These are phyloP conservation scores for Serilophus lunatus DNA, from an alignment of 2,113 vertebrate genomes.

Conservation along the genomic window DNA sequence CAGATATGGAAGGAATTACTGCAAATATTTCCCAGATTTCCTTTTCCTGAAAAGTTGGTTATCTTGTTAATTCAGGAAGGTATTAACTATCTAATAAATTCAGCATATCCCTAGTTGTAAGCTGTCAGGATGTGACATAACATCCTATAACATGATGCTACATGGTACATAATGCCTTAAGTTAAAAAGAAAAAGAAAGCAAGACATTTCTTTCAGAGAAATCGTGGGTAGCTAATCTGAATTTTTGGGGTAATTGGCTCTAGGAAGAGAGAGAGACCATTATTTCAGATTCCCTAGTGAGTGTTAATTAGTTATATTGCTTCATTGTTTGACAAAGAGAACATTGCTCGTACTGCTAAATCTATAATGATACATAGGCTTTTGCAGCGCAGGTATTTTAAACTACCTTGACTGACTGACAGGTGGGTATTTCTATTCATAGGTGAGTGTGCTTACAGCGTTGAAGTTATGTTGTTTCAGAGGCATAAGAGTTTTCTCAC, in stretches of 20 bases:
- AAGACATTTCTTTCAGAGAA: slow-evolving; percentile 75
- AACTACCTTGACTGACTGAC: slow-evolving; percentile 77
- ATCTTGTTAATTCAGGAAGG: slow-evolving; percentile 76
- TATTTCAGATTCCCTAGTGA: slow-evolving; percentile 79
- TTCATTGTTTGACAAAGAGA: slow-evolving; percentile 80
- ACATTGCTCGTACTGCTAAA: slow-evolving; percentile 72
- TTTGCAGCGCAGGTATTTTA: slow-evolving; percentile 79
- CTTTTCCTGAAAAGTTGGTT: slow-evolving; percentile 71
- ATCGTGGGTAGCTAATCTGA: slow-evolving; percentile 77
- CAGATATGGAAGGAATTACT: slow-evolving; percentile 46
- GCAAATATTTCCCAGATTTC: slow-evolving; percentile 63
- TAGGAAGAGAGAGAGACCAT: slow-evolving; percentile 75
- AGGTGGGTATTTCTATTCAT: slow-evolving; percentile 73
- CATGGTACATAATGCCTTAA: slow-evolving; percentile 78
- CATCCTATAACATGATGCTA: slow-evolving; percentile 79
- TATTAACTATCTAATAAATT: slow-evolving; percentile 78
- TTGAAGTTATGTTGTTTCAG: slow-evolving; percentile 33
- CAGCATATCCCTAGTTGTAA: slow-evolving; percentile 74
- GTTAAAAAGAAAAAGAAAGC: slow-evolving; percentile 71
- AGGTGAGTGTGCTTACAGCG: slow-evolving; percentile 19
- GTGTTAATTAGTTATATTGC: slow-evolving; percentile 82
- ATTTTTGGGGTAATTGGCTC: slow-evolving; percentile 83
- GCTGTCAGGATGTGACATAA: slow-evolving; percentile 81
- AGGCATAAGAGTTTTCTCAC: slow-evolving; percentile 29
- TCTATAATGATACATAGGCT: slow-evolving; percentile 74